Percentiles rank a stretch among this genome's conserved stretches.
These are phyloP conservation scores for Prunella fulvescens DNA, from an alignment of 2,113 vertebrate genomes.

Conservation along the genomic window DNA sequence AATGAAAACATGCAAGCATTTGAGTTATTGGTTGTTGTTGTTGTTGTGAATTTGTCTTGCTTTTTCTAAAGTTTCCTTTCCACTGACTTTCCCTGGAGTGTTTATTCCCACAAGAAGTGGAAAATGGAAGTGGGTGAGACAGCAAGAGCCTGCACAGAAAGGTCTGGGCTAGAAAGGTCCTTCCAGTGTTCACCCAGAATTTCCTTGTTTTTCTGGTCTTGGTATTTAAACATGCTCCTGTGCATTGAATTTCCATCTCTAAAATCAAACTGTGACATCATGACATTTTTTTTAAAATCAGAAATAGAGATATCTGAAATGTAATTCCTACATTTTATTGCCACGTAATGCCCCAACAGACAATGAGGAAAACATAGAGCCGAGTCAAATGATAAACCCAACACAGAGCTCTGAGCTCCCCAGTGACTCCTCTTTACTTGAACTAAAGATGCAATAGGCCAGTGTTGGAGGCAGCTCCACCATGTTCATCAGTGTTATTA, in stretches of 20 bases:
- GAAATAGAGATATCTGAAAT: conserved; percentile 31
- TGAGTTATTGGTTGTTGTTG: conserved; percentile 29
- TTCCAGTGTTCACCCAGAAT: not conserved
- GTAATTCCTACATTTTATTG: conserved; percentile 44
- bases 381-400: conserved; percentile 18
- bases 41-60: conserved; percentile 30
- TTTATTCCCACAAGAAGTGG: conserved; percentile 51
- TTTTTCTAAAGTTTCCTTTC: conserved; percentile 54
- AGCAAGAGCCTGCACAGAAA: not conserved
- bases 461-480: conserved; percentile 28
- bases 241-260: conserved; percentile 56
- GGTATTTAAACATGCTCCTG: conserved; percentile 1
- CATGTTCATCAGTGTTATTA: conserved; percentile 12
- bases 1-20: conserved; percentile 35
- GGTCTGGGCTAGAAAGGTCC: not conserved
- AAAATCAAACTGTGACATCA: conserved; percentile 35
- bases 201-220: conserved; percentile 44
- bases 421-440: conserved; percentile 37
- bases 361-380: conserved; percentile 41
- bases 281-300: not conserved
- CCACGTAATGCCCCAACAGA: conserved; percentile 45
- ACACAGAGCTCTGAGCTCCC: conserved; percentile 29
- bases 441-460: conserved; percentile 15
- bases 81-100: conserved; percentile 17
- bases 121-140: not conserved